Evolutionary conservation across 1,140 invertebrate species (phyloP).

Genomic region (Sminthurinus signatus): DNA sequence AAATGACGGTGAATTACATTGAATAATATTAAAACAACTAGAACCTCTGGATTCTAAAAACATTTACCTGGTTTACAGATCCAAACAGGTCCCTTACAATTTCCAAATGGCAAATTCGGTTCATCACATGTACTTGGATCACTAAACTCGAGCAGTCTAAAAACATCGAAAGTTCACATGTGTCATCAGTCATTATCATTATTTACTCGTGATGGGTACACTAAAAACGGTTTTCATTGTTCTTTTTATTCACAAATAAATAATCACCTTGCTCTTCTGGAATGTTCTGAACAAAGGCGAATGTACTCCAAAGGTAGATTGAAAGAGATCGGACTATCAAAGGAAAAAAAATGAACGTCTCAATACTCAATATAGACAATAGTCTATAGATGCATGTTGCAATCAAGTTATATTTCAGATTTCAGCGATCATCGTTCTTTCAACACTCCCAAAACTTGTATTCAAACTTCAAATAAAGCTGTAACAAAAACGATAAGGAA

Average conservation of each 20-base stretch:
- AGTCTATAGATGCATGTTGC: no score
- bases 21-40: conserved; percentile 72
- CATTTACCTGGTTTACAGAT: conserved; percentile 80
- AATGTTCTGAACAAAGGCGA: conserved; percentile 70
- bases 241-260: no score
- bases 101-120: background rate
- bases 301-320: conserved; percentile 78
- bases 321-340: conserved; percentile 63
- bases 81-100: conserved; percentile 55
- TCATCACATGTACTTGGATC: background rate
- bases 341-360: background rate
- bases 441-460: no score
- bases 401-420: no score
- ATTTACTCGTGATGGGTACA: no score
- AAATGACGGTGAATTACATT: no score
- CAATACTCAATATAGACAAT: no score
- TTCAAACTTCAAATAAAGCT: no score
- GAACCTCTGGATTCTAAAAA: conserved; percentile 76
- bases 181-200: no score
- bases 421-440: no score
- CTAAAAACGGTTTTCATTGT: conserved; percentile 42
- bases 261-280: conserved; percentile 45
- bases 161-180: no score
- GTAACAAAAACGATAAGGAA: no score
- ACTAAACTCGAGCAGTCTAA: background rate